Percentiles rank a stretch among this genome's conserved stretches.
These are phyloP conservation scores for Psix sp. DNA, from an alignment of 1,140 invertebrate species.

Conservation along the genomic window DNA sequence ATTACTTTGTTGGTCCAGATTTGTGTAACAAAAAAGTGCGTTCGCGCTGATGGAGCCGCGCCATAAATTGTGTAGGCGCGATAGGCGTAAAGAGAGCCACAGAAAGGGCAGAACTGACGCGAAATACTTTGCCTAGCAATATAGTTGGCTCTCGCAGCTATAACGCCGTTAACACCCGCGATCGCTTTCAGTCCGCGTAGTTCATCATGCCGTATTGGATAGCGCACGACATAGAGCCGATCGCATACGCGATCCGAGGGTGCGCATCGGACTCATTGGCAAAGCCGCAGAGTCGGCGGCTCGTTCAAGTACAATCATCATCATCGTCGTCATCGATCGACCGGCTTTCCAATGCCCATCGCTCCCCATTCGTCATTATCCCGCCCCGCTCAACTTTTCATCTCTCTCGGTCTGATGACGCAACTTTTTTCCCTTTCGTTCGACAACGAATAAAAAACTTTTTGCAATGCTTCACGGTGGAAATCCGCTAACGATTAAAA, in stretches of 20 bases:
- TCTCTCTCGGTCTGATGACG: constrained; percentile 9
- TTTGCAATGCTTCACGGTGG: constrained; percentile 29
- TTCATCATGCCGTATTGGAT: constrained; percentile 74
- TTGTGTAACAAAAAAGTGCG: constrained; percentile 53
- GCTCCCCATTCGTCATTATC: constrained; percentile 31
- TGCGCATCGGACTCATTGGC: constrained; percentile 53
- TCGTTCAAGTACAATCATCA: constrained; percentile 64
- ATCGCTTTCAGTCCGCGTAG: constrained; percentile 76
- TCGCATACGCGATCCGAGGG: constrained; percentile 28
- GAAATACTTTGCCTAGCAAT: constrained; percentile 66
- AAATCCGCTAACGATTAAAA: constrained; percentile 45
- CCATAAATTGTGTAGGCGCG: constrained; percentile 48
- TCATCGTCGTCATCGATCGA: constrained; percentile 61
- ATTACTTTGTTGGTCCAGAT: constrained; percentile 54
- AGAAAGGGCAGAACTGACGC: constrained; percentile 31
- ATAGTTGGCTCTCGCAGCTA: constrained; percentile 61
- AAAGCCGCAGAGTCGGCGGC: constrained; percentile 38
- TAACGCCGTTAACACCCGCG: constrained; percentile 75
- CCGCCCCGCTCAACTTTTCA: constrained; percentile 2
- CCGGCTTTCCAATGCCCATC: constrained; percentile 8
- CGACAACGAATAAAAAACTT: constrained; percentile 42
- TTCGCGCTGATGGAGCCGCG: constrained; percentile 25
- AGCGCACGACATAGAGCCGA: constrained; percentile 42
- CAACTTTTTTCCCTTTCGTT: constrained; percentile 15
- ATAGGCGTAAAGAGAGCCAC: constrained; percentile 33